Base-by-base conservation (phyloP, 2,113 vertebrate species). In the Tangachromis dhanisi region DNA sequence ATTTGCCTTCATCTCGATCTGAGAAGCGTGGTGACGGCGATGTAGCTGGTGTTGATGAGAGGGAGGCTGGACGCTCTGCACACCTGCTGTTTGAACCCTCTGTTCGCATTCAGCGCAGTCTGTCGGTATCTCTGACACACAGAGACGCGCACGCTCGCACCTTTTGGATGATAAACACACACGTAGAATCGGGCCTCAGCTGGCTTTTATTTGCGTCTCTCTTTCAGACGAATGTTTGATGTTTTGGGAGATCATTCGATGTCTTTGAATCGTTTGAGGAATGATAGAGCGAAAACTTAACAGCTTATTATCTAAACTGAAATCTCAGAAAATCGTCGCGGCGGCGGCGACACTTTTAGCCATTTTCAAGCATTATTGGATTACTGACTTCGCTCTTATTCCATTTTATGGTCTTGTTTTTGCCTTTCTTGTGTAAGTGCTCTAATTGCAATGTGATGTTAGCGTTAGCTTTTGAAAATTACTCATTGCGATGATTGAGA, bases 391-490 rank as follows among this genome's bases (percentile, higher is more conserved):
- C 13, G 10, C 9, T 76, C 7, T 8, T 11, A 16, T 7, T 80
- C 6, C 17, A 49, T 83, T 84, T 86, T n/a, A 85, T 35, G 40
- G 63, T 83, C 35, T 7, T 82, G 55, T 66, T 89, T 55, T 47
- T 68, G 13, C 85, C 55, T 26, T 38, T 90, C 54, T 2, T 31
- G n/a, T 66, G 54, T 79, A 78, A 89, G 83, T 13, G 47, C 54
- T 86, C 33, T 85, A 90, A 92, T 88, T 88, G 57, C 81, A 86
- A 42, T 38, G 55, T 83, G 33, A 51, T 78, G 26, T 51, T 78
- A 78, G 73, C 3, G 51, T 66, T 92, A 68, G 61, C 61, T 51
- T 89, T 88, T 87, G 82, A 85, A 88, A 90, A 91, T 84, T 13
- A 88, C 83, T 92, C 82, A 87, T 59, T 84, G 83, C 66, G 53